Conservation (phyloP, 2,113 vertebrate genomes). For the Lucifuga dentata region DNA sequence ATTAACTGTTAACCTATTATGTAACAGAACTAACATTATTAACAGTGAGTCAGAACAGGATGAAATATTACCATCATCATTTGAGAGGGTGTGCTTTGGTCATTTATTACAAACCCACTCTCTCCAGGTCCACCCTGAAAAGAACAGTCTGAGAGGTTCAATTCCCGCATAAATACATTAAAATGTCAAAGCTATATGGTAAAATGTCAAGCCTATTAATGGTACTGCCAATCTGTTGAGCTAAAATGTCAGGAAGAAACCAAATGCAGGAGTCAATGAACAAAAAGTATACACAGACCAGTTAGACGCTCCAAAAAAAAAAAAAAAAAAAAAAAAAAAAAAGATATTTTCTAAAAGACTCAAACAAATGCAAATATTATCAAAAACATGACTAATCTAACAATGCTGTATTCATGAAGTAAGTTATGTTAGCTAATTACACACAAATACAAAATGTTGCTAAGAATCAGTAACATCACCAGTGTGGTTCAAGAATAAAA, state of each 20-base stretch:
- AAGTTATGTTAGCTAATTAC: too few relatives aligned
- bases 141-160: slow-evolving; percentile 68
- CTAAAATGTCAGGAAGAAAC: slow-evolving; percentile 77
- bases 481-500: too few relatives aligned
- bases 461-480: neutral
- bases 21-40: slow-evolving; percentile 45
- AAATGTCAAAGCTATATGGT: slow-evolving; percentile 82
- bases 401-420: too few relatives aligned
- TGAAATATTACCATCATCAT: slow-evolving; percentile 50
- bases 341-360: slow-evolving; percentile 37
- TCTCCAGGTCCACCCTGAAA: slow-evolving; percentile 47
- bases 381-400: neutral
- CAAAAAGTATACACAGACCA: slow-evolving; percentile 12
- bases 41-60: slow-evolving; percentile 52
- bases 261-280: slow-evolving; percentile 55
- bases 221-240: slow-evolving; percentile 71
- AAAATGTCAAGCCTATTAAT: slow-evolving; percentile 80
- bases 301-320: slow-evolving; percentile 18
- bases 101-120: slow-evolving; percentile 57
- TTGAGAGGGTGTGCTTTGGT: slow-evolving; percentile 27
- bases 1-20: slow-evolving; percentile 65
- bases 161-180: slow-evolving; percentile 69
- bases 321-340: slow-evolving; percentile 26
- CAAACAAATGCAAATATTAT: slow-evolving; percentile 37
- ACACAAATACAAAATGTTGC: neutral